phyloP scores from a whole-genome alignment of 2,797 vertebrate species.

The Nothura maculosa region DNA sequence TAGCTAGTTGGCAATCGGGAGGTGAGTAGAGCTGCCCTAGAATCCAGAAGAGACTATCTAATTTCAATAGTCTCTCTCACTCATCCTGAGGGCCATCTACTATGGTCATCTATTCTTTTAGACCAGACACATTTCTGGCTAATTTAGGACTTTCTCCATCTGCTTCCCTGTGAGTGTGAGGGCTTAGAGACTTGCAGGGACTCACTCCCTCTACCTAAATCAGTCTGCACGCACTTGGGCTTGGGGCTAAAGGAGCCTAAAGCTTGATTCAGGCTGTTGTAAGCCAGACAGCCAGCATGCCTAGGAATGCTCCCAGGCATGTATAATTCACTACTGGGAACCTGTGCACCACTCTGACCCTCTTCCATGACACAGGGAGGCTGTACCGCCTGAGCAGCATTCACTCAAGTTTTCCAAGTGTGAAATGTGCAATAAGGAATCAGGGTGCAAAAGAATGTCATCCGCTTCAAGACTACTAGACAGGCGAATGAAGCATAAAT shows the following conservation, averaged over 20 bases:
- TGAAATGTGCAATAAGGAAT: conserved; percentile 10
- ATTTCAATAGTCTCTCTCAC: not conserved
- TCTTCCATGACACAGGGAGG: not conserved
- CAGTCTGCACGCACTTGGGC: not conserved
- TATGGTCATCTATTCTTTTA: not conserved
- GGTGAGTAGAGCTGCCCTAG: not conserved
- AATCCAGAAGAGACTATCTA: conserved; percentile 6
- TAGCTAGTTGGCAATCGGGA: not conserved
- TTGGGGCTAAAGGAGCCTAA: not conserved
- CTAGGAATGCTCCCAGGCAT: not conserved
- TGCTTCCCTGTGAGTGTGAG: not conserved
- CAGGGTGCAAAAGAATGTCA: conserved; percentile 24
- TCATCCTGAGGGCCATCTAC: not conserved
- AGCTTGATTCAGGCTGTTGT: accelerated
- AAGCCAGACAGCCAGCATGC: not conserved
- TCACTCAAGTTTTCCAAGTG: conserved; percentile 29
- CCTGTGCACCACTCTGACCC: accelerated
- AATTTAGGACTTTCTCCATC: not conserved
- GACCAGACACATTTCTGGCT: not conserved
- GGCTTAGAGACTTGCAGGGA: not conserved
- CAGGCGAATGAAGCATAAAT: conserved; percentile 45
- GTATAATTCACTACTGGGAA: not conserved
- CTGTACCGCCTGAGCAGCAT: not conserved
- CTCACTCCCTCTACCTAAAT: not conserved
- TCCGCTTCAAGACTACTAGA: conserved; percentile 32